Evolutionary conservation across 2,888 invertebrate genomes (phyloP), one percentile per base, ranked within the genome.

Genomic region (Chalcosyrphus nemorum): DNA sequence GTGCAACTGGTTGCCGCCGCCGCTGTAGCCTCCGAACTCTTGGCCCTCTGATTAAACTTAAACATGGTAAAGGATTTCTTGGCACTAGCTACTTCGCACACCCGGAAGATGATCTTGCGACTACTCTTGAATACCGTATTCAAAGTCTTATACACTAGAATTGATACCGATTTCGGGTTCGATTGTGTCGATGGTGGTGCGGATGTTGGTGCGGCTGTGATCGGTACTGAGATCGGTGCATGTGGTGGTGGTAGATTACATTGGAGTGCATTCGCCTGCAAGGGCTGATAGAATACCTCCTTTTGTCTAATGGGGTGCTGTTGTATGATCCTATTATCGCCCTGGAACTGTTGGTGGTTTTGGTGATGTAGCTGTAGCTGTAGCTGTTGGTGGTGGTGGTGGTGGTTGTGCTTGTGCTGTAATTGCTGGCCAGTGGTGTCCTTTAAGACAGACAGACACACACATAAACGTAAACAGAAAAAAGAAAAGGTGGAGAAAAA

Each of bases 1-100:
- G 96, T 96, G 1, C 95, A 94, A 86, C 93, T 94, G 88, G 95
- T 94, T 88, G 96, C 95, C 54, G 95, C 94, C 88, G 96, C 95
- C 54, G 88, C 88, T 43, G 89, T 89, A 50, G 90, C 88, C 29
- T 90, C 88, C 54, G 89, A 88, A 87, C 90, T 90, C 71, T 89
- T 88, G 19, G 89, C 89, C 71, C 90, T 88, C 70, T 90, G 91
- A 87, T 90, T 90, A 81, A 96, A 91, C 88, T 95, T 96, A 90
- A 96, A 96, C 96, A 96, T 96, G 87, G 92, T 93, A 87, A 91
- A 90, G 54, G 91, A 88, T 78, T 91, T 92, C 86, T 91, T 92
- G 57, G 90, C 89, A 88, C 90, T 92, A 78, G 92, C 91, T 72
- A 91, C 92, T 81, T 92, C 92, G 84, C 92, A 92, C 66, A 92